Conservation (phyloP, 2,113 vertebrate species). For the Eurypyga helias region DNA sequence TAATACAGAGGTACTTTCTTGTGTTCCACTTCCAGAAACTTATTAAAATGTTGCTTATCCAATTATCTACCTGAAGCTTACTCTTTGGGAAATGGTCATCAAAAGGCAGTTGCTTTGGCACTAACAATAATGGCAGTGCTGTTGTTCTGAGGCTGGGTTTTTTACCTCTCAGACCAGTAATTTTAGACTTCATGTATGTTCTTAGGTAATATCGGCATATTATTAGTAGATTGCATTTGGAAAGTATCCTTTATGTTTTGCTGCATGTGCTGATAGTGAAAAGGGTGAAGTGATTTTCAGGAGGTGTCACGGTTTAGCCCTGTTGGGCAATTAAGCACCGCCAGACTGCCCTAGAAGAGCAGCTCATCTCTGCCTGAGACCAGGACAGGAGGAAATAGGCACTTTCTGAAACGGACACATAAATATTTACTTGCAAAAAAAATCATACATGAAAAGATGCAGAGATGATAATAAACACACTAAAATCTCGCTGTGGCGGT, state of each 20-base stretch:
- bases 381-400: not conserved
- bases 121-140: not conserved
- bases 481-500: not conserved
- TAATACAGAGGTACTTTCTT: not conserved
- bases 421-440: not conserved
- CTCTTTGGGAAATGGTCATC: not conserved
- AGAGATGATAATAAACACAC: not conserved
- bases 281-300: not conserved
- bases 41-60: not conserved
- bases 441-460: not conserved
- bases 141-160: not conserved
- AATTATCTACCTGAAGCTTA: not conserved
- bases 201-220: not conserved
- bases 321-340: too few relatives aligned
- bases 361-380: too few relatives aligned
- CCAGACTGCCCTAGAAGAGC: too few relatives aligned
- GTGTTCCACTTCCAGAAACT: not conserved
- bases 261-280: not conserved
- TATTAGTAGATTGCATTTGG: not conserved
- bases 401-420: not conserved
- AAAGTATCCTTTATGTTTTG: not conserved
- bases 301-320: too few relatives aligned
- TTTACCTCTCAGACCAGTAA: not conserved
- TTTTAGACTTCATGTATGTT: not conserved
- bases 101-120: not conserved